Evolutionary conservation across 1,140 invertebrate genomes (phyloP).

Genomic region (Metaphire vulgaris): DNA sequence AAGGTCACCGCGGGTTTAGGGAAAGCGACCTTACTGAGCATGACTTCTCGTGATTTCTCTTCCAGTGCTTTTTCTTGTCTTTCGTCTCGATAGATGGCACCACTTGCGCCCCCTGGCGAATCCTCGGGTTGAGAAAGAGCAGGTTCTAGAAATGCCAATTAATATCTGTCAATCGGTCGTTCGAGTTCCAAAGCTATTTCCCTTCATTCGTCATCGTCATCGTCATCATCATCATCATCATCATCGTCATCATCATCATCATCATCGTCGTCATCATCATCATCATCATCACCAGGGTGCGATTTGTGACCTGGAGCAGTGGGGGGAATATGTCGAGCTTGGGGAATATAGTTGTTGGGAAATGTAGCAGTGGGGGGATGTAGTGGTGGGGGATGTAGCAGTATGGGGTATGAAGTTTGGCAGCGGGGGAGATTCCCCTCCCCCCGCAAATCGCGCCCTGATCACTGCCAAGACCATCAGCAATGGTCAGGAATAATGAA

Average conservation of each 20-base stretch:
- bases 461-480: too few species aligned
- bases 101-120: constrained; percentile 65
- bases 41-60: constrained; percentile 77
- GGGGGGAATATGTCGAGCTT: too few species aligned
- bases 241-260: neutral
- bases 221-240: constrained; percentile 1
- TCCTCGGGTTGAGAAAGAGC: constrained; percentile 74
- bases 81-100: constrained; percentile 77
- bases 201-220: neutral
- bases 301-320: too few species aligned
- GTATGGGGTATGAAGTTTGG: too few species aligned
- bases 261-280: neutral
- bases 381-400: too few species aligned
- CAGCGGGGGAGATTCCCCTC: too few species aligned
- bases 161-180: neutral
- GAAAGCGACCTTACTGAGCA: constrained; percentile 80
- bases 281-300: constrained; percentile 5
- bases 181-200: too few species aligned
- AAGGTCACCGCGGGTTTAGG: too few species aligned
- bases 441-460: too few species aligned
- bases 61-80: constrained; percentile 85
- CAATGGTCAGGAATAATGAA: too few species aligned
- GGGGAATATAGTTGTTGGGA: too few species aligned
- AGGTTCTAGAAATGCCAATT: constrained; percentile 53
- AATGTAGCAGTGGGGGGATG: too few species aligned